phyloP scores from a whole-genome alignment of 2,888 invertebrate species.

The Drosophila tanythrix region DNA sequence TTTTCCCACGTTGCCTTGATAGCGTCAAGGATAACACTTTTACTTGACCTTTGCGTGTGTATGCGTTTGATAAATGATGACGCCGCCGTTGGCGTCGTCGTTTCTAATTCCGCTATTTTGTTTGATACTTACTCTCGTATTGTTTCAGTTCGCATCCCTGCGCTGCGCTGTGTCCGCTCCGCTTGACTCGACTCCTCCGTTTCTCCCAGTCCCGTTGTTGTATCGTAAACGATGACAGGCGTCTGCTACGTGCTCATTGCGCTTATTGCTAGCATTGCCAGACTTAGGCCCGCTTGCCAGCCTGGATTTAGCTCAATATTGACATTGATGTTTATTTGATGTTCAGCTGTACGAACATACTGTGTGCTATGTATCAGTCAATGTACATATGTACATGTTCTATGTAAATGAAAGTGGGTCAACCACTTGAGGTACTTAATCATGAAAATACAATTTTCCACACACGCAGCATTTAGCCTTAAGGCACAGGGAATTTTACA shows the following conservation, averaged over 20 bases:
- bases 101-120: slow-evolving; percentile 33
- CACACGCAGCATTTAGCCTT: background rate
- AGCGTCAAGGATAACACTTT: slow-evolving; percentile 74
- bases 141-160: slow-evolving; percentile 63
- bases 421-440: slow-evolving; percentile 2
- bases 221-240: slow-evolving; percentile 31
- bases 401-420: slow-evolving; percentile 4
- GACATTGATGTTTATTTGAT: slow-evolving; percentile 72
- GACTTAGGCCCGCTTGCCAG: slow-evolving; percentile 53
- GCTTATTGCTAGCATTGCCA: slow-evolving; percentile 37
- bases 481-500: background rate
- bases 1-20: slow-evolving; percentile 59
- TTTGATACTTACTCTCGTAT: slow-evolving; percentile 47
- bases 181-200: slow-evolving; percentile 3
- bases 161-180: slow-evolving; percentile 17
- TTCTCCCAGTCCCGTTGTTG: slow-evolving; percentile 3
- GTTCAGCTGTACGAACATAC: slow-evolving; percentile 20
- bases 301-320: slow-evolving; percentile 65
- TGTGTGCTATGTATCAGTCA: background rate
- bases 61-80: slow-evolving; percentile 70
- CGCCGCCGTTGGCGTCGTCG: slow-evolving; percentile 25
- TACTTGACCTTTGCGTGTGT: slow-evolving; percentile 65
- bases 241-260: slow-evolving; percentile 51
- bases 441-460: background rate
- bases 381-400: background rate